Conservation (phyloP, 2,113 vertebrate species). For the Chloroceryle aenea region DNA sequence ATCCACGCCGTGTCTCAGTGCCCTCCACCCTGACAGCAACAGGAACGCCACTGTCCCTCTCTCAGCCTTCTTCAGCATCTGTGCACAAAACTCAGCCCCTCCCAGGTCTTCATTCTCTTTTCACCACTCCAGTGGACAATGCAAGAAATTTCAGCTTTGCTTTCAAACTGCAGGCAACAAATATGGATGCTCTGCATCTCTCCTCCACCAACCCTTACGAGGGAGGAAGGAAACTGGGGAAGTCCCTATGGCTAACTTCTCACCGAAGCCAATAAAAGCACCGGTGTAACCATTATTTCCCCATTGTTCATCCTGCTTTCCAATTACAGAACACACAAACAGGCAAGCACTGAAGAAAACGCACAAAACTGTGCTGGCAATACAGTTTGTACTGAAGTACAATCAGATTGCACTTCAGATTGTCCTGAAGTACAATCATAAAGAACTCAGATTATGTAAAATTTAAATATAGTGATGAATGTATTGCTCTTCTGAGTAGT, state of each 20-base stretch:
- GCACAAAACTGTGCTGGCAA: background rate
- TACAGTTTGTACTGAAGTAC: too few species aligned
- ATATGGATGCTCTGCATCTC: background rate
- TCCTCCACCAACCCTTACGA: background rate
- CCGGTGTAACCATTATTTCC: background rate
- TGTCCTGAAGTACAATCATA: background rate
- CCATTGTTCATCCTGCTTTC: background rate
- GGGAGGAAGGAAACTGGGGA: background rate
- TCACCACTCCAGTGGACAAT: background rate
- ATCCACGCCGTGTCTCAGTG: background rate
- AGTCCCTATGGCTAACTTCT: background rate
- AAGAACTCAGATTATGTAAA: background rate
- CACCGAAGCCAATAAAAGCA: background rate
- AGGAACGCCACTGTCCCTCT: background rate
- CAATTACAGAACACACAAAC: background rate
- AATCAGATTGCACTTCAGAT: too few species aligned
- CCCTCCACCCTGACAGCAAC: background rate
- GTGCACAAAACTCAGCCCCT: background rate
- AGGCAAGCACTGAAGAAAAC: background rate
- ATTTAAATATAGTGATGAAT: background rate
- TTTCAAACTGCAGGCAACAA: background rate
- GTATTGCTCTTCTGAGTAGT: background rate
- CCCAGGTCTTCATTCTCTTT: background rate
- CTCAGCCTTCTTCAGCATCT: background rate
- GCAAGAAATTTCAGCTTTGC: background rate